Evolutionary conservation across 1,140 invertebrate genomes (phyloP).

Genomic region (Brachionus rubens): DNA sequence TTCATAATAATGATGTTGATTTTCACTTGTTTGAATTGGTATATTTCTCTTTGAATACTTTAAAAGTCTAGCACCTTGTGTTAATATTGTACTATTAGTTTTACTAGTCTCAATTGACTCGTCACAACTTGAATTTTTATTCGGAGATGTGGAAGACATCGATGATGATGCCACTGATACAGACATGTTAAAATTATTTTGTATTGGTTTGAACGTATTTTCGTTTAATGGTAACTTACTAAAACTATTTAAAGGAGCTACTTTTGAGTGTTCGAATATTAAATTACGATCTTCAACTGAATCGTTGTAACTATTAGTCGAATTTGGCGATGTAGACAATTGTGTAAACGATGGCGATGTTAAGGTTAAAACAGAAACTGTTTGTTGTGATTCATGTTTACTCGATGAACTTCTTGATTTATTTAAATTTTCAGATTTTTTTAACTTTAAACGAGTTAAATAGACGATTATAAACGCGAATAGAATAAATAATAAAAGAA

Average conservation of each 20-base stretch:
- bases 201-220: constrained; percentile 24
- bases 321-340: constrained; percentile 5
- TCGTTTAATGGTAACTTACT: constrained; percentile 12
- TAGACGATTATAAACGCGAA: constrained; percentile 10
- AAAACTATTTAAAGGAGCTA: not conserved
- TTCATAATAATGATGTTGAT: constrained; percentile 37
- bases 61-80: not conserved
- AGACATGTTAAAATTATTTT: not conserved
- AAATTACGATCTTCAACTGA: constrained; percentile 1
- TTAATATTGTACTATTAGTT: not conserved
- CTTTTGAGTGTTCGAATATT: constrained; percentile 8
- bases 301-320: not conserved
- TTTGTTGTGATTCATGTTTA: constrained; percentile 29
- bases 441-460: constrained; percentile 13
- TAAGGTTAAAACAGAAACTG: not conserved
- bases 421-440: constrained; percentile 7
- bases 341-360: constrained; percentile 23
- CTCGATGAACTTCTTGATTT: constrained; percentile 16
- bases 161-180: not conserved
- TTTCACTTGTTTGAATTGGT: not conserved
- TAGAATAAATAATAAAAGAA: constrained; percentile 17
- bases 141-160: not conserved
- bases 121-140: not conserved
- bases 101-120: constrained; percentile 17
- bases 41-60: not conserved